Evolutionary conservation across 2,113 vertebrate genomes (phyloP), one percentile per base, ranked within the genome.

Genomic region (Podarcis muralis): DNA sequence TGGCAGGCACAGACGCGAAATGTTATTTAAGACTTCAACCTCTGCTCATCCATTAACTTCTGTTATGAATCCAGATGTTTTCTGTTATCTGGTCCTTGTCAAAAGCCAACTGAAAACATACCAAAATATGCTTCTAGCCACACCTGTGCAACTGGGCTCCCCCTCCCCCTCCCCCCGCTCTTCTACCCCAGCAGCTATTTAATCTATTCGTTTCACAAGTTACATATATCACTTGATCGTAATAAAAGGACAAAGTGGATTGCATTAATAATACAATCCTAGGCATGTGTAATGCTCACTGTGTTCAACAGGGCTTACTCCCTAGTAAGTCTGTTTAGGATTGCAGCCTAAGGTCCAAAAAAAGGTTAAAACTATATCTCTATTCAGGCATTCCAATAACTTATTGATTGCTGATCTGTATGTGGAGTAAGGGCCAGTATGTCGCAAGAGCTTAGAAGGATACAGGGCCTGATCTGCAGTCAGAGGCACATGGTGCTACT

Each of bases 1-100:
- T 94, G 93, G 92, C 4, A 6, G 71, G 80, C 88, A 93, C 81
- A n/a, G n/a, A 40, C 59, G 88, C 87, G 53, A 27, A 32, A 2
- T 65, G n/a, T 76, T 83, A 48, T 68, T 83, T 82, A 75, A 86
- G 57, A 68, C 53, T 87, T 35, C 37, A 79, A 2, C 32, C 66
- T 81, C 30, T 72, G 71, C 35, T 81, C 65, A 5, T n/a, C 57
- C 22, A 7, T 6, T 76, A 59, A 37, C 74, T 68, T 78, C 66
- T 90, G 2, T 8, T 85, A 27, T 77, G 80, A 76, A 83, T 53
- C 37, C 77, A 15, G 59, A 83, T 83, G 71, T 65, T 88, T 88
- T 78, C 66, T 37, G 71, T 81, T 68, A 87, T 53, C 32, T 81
- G 16, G 57, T 18, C 66, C 16, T 25, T 25, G n/a, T 76, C 12